Evolutionary conservation across 92 coral and sea anemone genomes (phyloP).

Genomic region (Heteractis magnifica): DNA sequence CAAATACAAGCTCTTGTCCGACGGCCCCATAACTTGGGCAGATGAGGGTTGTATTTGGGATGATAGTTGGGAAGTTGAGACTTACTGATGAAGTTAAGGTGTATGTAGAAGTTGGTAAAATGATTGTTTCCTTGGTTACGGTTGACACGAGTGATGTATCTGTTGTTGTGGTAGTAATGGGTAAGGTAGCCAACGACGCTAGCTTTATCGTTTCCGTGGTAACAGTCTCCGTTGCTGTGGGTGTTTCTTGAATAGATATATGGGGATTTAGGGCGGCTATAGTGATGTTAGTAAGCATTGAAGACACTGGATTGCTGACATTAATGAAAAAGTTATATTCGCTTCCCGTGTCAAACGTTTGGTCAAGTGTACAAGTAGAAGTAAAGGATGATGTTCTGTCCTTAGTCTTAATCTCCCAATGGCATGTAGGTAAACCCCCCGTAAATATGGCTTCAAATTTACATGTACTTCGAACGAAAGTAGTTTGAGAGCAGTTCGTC

Average conservation of each 20-base stretch:
- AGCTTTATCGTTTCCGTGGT: not conserved
- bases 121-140: not conserved
- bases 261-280: not conserved
- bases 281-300: conserved; percentile 27
- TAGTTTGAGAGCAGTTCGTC: conserved; percentile 30
- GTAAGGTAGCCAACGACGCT: not conserved
- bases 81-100: conserved; percentile 1
- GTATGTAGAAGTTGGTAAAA: not conserved
- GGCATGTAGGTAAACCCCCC: conserved; percentile 42
- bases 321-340: conserved; percentile 22
- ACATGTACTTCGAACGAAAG: conserved; percentile 30
- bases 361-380: not conserved
- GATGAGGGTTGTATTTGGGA: conserved; percentile 25
- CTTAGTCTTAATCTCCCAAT: conserved; percentile 47
- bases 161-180: not conserved
- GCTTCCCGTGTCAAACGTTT: conserved; percentile 22
- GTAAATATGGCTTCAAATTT: conserved; percentile 23
- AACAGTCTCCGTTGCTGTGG: not conserved
- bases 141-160: not conserved
- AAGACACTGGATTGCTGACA: conserved; percentile 40
- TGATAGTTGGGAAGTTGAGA: not conserved
- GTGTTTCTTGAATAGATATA: not conserved
- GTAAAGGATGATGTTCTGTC: conserved; percentile 12
- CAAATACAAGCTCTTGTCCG: conserved; percentile 43
- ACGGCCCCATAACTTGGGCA: conserved; percentile 48